Percentiles rank a stretch among this genome's conserved stretches.
phyloP scores from a whole-genome alignment of 2,113 vertebrate species.

The Parus major region DNA sequence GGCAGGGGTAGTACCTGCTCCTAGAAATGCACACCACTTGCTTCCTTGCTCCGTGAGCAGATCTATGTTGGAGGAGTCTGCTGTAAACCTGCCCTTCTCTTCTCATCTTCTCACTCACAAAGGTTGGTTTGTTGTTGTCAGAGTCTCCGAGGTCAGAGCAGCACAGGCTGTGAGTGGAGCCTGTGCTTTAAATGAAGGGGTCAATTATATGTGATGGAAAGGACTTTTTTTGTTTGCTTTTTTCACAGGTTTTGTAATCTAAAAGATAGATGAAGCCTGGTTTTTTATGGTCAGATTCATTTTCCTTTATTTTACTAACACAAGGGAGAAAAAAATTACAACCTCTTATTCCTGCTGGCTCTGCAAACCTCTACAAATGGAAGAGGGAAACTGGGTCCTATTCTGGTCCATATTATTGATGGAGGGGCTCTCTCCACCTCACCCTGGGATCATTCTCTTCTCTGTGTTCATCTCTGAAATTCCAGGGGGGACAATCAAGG shows the following conservation, averaged over 20 bases:
- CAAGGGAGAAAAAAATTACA: background rate
- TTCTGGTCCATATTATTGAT: background rate
- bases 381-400: background rate
- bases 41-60: background rate
- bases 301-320: constrained; percentile 24
- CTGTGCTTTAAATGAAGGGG: background rate
- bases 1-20: background rate
- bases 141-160: background rate
- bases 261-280: background rate
- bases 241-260: background rate
- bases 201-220: background rate
- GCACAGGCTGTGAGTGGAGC: background rate
- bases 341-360: background rate
- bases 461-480: background rate
- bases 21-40: background rate
- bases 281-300: background rate
- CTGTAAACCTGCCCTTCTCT: background rate
- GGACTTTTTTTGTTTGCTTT: background rate
- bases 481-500: background rate
- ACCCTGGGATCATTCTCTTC: background rate
- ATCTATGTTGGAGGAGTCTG: background rate
- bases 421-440: background rate
- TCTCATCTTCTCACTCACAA: background rate
- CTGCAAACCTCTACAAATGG: background rate
- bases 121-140: background rate